A percentile compares a stretch with the other conserved stretches of the same genome.
Evolutionary conservation across 1,140 invertebrate species (phyloP).

Genomic region (Vanessa tameamea): DNA sequence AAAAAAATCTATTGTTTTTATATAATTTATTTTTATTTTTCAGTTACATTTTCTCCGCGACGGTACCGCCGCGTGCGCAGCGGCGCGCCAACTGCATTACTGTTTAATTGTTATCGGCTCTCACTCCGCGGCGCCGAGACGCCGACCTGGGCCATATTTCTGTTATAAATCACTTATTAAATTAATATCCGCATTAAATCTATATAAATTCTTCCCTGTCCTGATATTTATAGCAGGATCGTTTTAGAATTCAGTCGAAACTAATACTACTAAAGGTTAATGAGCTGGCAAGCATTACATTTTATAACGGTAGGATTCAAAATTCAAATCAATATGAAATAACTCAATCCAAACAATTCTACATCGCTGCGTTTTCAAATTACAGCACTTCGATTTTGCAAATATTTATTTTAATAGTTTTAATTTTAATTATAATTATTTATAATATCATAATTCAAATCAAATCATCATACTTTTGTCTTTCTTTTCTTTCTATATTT

Average conservation of each 20-base stretch:
- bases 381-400: too few relatives aligned
- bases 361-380: too few relatives aligned
- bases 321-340: too few relatives aligned
- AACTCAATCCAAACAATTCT: too few relatives aligned
- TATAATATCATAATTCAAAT: too few relatives aligned
- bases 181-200: constrained; percentile 19
- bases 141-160: constrained; percentile 17
- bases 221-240: background rate
- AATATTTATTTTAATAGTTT: too few relatives aligned
- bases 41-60: constrained; percentile 13
- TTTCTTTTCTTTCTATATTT: too few relatives aligned
- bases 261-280: too few relatives aligned
- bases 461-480: too few relatives aligned
- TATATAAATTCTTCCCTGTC: background rate
- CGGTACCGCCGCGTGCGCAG: constrained; percentile 30
- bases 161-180: constrained; percentile 23
- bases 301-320: too few relatives aligned
- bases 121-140: constrained; percentile 25
- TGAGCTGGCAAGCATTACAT: too few relatives aligned
- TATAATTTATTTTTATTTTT: background rate
- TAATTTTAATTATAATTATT: too few relatives aligned
- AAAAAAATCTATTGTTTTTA: background rate
- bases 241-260: background rate
- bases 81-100: constrained; percentile 40
- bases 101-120: constrained; percentile 46